Evolutionary conservation across 2,113 vertebrate genomes (phyloP).

Genomic region (Ibidorhyncha struthersii): DNA sequence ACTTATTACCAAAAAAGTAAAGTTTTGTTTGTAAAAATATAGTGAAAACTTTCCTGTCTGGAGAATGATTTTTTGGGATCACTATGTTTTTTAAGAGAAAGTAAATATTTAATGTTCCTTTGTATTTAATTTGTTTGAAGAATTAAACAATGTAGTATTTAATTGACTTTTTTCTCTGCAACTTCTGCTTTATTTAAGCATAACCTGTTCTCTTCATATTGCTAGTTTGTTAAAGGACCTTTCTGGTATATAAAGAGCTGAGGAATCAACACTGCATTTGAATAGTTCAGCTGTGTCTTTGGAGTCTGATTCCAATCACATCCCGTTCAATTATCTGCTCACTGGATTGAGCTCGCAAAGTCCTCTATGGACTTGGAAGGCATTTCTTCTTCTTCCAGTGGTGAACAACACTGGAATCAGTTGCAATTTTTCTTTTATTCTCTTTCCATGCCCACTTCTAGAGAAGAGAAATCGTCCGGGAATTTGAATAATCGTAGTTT

Average conservation of each 20-base stretch:
- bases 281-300: neutral
- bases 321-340: neutral
- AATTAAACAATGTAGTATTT: constrained; percentile 18
- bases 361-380: neutral
- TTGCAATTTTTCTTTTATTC: neutral
- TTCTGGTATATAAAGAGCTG: neutral
- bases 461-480: neutral
- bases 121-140: constrained; percentile 32
- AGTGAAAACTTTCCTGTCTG: neutral
- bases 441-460: neutral
- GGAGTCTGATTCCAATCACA: neutral
- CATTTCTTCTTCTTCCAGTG: neutral
- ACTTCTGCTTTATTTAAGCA: constrained; percentile 28
- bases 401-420: neutral
- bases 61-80: constrained; percentile 33
- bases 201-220: neutral
- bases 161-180: neutral
- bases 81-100: neutral
- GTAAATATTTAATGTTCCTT: neutral
- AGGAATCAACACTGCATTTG: neutral
- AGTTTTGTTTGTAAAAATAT: constrained; percentile 26
- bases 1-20: neutral
- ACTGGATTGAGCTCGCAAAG: neutral
- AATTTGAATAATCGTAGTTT: neutral
- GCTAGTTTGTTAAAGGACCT: neutral